A percentile compares a stretch with the other conserved stretches of the same genome.
phyloP scores from a whole-genome alignment of 2,113 vertebrate genomes.

The Pholis gunnellus region DNA sequence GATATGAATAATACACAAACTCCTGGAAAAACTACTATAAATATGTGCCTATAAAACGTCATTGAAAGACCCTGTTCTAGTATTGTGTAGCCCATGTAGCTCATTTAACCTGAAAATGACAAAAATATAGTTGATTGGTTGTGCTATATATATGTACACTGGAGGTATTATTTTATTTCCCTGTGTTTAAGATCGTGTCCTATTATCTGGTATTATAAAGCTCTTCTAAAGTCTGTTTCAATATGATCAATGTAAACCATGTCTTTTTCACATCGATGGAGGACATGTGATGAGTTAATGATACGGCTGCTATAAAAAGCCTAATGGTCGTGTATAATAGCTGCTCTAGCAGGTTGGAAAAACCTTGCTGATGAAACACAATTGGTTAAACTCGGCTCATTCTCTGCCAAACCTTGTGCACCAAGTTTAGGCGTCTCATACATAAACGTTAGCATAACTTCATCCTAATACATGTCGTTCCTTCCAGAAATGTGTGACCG shows the following conservation, averaged over 20 bases:
- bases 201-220: neutral
- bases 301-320: conserved; percentile 48
- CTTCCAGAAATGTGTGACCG: neutral
- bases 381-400: neutral
- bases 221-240: neutral
- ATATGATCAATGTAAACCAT: neutral
- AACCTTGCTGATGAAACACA: neutral
- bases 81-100: neutral
- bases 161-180: neutral
- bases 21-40: neutral
- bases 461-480: neutral
- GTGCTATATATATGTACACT: neutral
- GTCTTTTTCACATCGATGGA: conserved; percentile 1
- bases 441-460: neutral
- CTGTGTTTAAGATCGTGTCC: neutral
- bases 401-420: neutral
- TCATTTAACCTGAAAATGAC: neutral
- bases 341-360: neutral
- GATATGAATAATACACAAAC: neutral
- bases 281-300: conserved; percentile 42
- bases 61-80: neutral
- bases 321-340: no score
- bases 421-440: neutral
- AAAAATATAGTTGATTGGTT: neutral
- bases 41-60: neutral